Evolutionary conservation across 2,797 vertebrate species (phyloP), one percentile per base, ranked within the genome.

Genomic region (Danio kyathit): DNA sequence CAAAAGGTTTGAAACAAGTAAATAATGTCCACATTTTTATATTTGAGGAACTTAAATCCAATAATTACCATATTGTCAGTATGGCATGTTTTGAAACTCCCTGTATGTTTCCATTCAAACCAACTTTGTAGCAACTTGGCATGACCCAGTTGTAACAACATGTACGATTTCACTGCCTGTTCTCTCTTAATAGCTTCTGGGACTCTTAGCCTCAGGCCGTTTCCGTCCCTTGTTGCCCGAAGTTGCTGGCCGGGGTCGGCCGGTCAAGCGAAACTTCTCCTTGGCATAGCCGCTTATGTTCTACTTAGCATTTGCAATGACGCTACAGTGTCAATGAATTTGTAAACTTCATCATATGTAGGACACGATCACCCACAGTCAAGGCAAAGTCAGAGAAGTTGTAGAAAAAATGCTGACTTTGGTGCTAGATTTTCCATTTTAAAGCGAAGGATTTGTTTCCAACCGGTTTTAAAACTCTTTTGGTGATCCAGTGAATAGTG

Each of bases 161-260:
- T 56, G 59, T 71, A 56, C 44, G 2, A 64, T 81, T 67, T 48
- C 38, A 59, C 49, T 56, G 80, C 61, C 74, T 81, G 86, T 44
- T 65, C 73, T 54, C 38, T 63, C 17, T 75, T 82, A 82, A 84
- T 76, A 21, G 51, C 69, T 84, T 83, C 59, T 73, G 76, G 70
- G 74, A 72, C 77, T 69, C 11, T 29, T 38, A 21, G 71, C 74
- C 54, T 78, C 52, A 60, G 77, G 74, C 63, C 75, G 81, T 82
- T 75, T 43, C 29, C 21, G 51, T 82, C 77, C 76, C 21, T 77
- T 41, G 69, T 63, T 54, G 63, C 75, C 63, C 56, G 48, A 29
- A 63, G 65, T 46, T 70, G 38, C 43, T 44, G 41, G 52, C 59
- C 7, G 17, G 40, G 71, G 63, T 61, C 44, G 29, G 7, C 16